Percentiles rank a stretch among this genome's conserved stretches.
These are phyloP conservation scores for Rosalia funebris DNA, from an alignment of 2,888 invertebrate genomes.

Conservation along the genomic window DNA sequence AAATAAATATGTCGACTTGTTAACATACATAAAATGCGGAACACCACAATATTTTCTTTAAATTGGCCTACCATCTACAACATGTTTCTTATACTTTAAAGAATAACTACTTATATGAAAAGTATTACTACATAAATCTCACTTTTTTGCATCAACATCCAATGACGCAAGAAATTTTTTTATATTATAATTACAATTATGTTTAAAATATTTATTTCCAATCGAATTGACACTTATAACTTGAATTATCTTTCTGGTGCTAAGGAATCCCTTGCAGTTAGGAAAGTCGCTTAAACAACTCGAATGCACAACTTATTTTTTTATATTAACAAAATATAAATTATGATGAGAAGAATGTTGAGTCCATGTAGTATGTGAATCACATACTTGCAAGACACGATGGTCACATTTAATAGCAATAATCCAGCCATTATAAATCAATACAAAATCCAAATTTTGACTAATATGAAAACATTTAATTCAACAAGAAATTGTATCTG, in stretches of 20 bases:
- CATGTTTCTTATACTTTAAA: conserved; percentile 53
- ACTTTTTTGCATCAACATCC: conserved; percentile 65
- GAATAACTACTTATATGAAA: conserved; percentile 57
- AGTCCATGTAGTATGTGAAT: no score
- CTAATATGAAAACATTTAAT: no score
- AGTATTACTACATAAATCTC: conserved; percentile 68
- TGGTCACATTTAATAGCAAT: no score
- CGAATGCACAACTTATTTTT: no score
- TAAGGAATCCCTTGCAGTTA: conserved; percentile 42
- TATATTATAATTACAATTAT: conserved; percentile 45
- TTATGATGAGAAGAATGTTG: no score
- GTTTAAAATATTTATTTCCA: conserved; percentile 53
- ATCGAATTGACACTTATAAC: conserved; percentile 62
- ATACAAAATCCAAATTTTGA: no score
- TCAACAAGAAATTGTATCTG: no score
- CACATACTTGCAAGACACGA: no score
- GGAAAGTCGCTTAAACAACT: conserved; percentile 25
- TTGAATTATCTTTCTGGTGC: conserved; percentile 54
- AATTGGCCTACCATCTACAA: conserved; percentile 54
- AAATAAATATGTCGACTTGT: conserved; percentile 29
- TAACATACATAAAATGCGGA: conserved; percentile 43
- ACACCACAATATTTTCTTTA: conserved; percentile 49
- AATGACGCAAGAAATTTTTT: conserved; percentile 59
- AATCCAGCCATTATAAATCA: no score
- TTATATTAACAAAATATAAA: no score